Base-by-base conservation (phyloP, 2,113 vertebrate species). In the Lontra canadensis region DNA sequence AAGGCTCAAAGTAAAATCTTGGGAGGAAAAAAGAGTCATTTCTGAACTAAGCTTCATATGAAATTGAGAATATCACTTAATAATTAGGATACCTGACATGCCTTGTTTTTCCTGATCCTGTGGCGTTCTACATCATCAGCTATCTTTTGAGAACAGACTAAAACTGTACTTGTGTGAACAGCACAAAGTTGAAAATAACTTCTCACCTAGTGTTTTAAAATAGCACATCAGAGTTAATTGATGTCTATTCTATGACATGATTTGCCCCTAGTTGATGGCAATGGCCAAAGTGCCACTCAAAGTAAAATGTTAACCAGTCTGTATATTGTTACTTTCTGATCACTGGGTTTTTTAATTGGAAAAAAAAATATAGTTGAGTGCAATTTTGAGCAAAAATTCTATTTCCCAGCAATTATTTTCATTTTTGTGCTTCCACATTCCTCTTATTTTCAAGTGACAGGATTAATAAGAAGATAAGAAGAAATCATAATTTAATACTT, bases 221-320 rank as follows among this genome's bases (percentile, higher is more conserved):
- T 26, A 13, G 4, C n/a, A 67, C 17, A 18, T 18, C 36, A 47
- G n/a, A 73, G 31, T 47, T 49, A 84, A n/a, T 13, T 29, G 47
- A 42, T 87, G 25, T 26, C 29, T 92, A 9, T 42, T 29, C 21
- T 57, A 26, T 80, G 84, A 85, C 17, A 52, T 36, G 44, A 61
- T 39, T 82, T 63, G 6, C n/a, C 34, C 15, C 29, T 9, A 61
- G 9, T 49, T 18, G 73, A 36, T 81, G 21, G 14, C 1, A 67
- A 44, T 78, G 79, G 23, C 31, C 80, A 52, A 81, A 92, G 65
- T 74, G 14, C 4, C 36, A 36, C 63, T 55, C 34, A 15, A 42
- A 89, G 57, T 80, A 92, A 86, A 76, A 90, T 95, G 83, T 83
- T 52, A 78, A 59, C 81, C 11, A 80, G 8, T 25, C 23, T 95